Evolutionary conservation across 2,888 invertebrate genomes (phyloP), one percentile per base, ranked within the genome.

Genomic region (Girardia tigrina): DNA sequence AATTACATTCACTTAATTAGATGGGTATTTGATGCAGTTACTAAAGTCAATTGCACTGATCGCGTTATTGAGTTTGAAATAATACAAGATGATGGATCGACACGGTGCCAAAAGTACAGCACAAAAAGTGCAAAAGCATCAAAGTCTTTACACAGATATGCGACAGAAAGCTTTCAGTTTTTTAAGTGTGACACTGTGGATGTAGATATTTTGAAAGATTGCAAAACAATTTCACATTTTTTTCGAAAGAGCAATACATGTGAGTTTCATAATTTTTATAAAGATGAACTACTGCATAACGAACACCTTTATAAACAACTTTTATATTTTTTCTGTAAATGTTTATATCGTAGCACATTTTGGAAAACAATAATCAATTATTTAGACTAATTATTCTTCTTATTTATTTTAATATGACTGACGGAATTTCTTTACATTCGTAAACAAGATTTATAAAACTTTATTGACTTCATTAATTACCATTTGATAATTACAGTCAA

Each of bases 161-260:
- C 92, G 78, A 92, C 92, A 0, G 92, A 92, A 85, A 91, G 91
- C 80, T 91, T 92, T 83, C 91, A 91, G 70, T 92, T 92, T 86
- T 92, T 91, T 85, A 91, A 91, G 83, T 92, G 92, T 85, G 92
- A 92, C 84, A 92, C 92, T 0, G 92, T 92, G 16, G 87, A 91
- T 70, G 90, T 88, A 78, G 91, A 90, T 77, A 92, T 92, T 74
- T 91, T 91, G 0, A 89, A 90, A 36, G 36, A 36, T 36, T 36
- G 36, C 16, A 36, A 36, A 36, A 36, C 36, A 36, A 36, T 36
- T 16, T 12, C 36, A 36, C 36, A 36, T 36, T 36, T 36, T 36
- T 36, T 36, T 16, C 36, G 36, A 16, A 36, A 36, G 16, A 36
- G 36, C 16, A 36, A 36, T 16, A 36, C 36, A 12, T 36, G 36